Percentiles rank a stretch among this genome's conserved stretches.
Evolutionary conservation across 2,113 vertebrate genomes (phyloP).

Genomic region (Hippopotamus amphibius): DNA sequence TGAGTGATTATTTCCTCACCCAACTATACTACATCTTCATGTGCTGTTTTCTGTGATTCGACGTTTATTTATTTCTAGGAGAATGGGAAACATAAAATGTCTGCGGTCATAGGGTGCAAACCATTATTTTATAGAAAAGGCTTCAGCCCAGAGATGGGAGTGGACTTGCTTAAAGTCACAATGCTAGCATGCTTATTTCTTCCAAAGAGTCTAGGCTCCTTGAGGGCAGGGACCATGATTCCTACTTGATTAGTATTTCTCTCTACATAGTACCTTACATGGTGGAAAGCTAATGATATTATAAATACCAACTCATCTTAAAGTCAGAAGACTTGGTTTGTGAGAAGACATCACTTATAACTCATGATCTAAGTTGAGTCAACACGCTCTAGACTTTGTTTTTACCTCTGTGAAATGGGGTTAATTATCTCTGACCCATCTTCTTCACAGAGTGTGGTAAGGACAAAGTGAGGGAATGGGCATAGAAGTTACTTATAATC

Average conservation of each 20-base stretch:
- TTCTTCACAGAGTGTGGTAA: not conserved
- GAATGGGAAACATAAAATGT: not conserved
- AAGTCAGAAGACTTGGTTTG: not conserved
- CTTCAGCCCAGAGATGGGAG: not conserved
- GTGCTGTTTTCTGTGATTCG: not conserved
- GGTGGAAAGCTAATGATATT: not conserved
- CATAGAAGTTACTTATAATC: not conserved
- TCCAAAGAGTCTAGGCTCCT: not conserved
- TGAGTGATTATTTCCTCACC: not conserved
- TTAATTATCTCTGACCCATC: not conserved
- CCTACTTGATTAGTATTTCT: slow-evolving; percentile 21
- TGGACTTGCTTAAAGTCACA: not conserved
- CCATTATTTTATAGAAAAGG: slow-evolving; percentile 21
- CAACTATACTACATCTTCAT: not conserved
- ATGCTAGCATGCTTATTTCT: not conserved
- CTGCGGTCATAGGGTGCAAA: not conserved
- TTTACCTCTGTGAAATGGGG: not conserved
- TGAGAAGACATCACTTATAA: slow-evolving; percentile 9
- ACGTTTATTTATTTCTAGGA: not conserved
- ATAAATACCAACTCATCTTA: not conserved
- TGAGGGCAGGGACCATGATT: not conserved
- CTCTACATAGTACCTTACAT: not conserved
- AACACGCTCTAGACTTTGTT: not conserved
- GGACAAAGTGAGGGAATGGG: not conserved
- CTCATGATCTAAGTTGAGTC: not conserved